A percentile compares a stretch with the other conserved stretches of the same genome.
Conservation (phyloP, 2,113 vertebrate species). For the Hippolais icterina region DNA sequence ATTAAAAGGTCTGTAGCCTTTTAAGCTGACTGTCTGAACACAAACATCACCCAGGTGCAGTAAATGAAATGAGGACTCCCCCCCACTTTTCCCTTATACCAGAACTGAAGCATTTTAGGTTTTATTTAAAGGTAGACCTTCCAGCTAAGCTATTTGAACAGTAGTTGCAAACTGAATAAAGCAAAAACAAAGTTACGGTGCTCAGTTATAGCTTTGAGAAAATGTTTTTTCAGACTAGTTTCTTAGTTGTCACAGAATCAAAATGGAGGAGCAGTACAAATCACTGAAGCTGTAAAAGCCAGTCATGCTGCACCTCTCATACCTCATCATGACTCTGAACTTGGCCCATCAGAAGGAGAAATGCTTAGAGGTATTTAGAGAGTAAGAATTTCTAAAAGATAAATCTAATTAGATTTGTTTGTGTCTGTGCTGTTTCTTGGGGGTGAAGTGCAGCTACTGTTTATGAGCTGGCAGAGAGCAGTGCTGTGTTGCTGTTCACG, state of each 20-base stretch:
- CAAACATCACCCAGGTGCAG: background rate
- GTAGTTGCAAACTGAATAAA: background rate
- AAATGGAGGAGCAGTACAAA: background rate
- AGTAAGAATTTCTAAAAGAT: background rate
- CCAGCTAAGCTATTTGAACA: background rate
- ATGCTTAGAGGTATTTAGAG: background rate
- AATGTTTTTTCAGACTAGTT: background rate
- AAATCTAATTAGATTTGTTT: background rate
- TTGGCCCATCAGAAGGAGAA: background rate
- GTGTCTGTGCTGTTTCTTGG: background rate
- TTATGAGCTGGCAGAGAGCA: constrained; percentile 14
- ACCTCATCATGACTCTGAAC: background rate
- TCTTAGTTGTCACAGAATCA: background rate
- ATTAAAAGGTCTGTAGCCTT: constrained; percentile 7
- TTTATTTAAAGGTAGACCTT: background rate
- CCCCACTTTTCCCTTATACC: background rate
- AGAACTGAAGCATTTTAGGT: background rate
- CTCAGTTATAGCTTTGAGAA: background rate
- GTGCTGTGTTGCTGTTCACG: background rate
- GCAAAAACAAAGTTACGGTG: background rate
- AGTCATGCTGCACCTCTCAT: background rate
- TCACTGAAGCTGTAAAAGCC: background rate
- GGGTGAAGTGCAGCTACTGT: background rate
- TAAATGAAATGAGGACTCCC: background rate
- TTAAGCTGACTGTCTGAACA: background rate